Percentiles rank a stretch among this genome's conserved stretches.
Conservation (phyloP, 2,113 vertebrate genomes). For the Rhynchomys soricoides region DNA sequence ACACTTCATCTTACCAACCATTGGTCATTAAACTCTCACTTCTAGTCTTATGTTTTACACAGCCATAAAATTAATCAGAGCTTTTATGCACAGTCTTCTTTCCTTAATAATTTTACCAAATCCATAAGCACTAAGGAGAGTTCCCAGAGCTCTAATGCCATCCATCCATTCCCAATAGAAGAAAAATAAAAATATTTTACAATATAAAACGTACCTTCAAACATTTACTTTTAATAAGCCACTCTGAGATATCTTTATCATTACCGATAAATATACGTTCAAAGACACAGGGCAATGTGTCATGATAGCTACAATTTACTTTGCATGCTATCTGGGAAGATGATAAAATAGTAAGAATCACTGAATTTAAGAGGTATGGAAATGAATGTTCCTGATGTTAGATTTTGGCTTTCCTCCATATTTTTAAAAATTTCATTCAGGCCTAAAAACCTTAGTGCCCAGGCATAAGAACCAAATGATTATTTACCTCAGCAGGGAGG, state of each 20-base stretch:
- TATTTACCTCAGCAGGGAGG: conserved; percentile 30
- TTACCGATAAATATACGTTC: neutral
- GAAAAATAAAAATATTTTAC: neutral
- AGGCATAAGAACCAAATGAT: neutral
- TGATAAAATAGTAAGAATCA: neutral
- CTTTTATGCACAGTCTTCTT: conserved; percentile 32
- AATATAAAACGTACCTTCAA: conserved; percentile 41
- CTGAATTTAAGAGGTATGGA: neutral
- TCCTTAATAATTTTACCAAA: conserved; percentile 35
- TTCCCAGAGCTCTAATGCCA: neutral
- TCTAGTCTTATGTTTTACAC: neutral
- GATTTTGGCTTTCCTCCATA: conserved; percentile 26
- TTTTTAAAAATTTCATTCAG: conserved; percentile 25
- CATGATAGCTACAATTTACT: neutral
- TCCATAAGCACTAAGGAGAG: neutral
- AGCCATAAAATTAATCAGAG: neutral
- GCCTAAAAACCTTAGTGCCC: neutral
- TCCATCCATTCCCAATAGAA: neutral
- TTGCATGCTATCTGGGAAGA: neutral
- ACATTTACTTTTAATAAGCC: conserved; percentile 39
- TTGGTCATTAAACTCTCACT: neutral
- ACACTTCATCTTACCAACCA: neutral
- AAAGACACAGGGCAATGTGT: neutral
- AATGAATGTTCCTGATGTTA: neutral
- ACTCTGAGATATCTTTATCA: neutral